phyloP scores from a whole-genome alignment of 1,140 invertebrate species.

The Drosophila mauritiana region DNA sequence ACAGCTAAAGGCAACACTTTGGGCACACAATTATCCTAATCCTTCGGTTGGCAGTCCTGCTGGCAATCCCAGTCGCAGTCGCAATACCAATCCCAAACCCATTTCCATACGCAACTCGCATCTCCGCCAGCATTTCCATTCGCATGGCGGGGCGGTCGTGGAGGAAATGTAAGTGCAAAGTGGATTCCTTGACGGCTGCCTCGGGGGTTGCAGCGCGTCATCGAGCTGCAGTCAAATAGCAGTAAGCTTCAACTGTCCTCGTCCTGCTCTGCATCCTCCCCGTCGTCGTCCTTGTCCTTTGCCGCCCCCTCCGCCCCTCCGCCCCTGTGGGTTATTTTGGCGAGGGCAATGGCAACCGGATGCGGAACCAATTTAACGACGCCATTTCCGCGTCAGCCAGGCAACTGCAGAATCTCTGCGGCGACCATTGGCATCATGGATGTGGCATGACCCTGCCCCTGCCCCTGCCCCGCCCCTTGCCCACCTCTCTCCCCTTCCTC shows the following conservation, averaged over 20 bases:
- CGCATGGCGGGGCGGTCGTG: neutral
- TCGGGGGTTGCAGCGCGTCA: conserved; percentile 36
- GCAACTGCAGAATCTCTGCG: conserved; percentile 57
- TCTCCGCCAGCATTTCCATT: neutral
- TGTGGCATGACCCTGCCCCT: conserved; percentile 22
- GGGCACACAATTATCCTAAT: conserved; percentile 32
- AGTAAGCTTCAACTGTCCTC: conserved; percentile 28
- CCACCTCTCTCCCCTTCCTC: conserved; percentile 3
- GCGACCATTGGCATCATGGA: conserved; percentile 43
- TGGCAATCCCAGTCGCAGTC: neutral
- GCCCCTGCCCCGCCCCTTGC: neutral
- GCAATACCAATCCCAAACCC: neutral
- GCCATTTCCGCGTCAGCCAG: conserved; percentile 49
- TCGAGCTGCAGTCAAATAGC: conserved; percentile 38
- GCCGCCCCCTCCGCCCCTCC: neutral
- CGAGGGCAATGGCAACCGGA: conserved; percentile 39
- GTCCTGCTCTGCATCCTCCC: conserved; percentile 6
- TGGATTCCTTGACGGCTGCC: conserved; percentile 27
- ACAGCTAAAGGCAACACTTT: neutral
- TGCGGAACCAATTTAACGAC: conserved; percentile 63
- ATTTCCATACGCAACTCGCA: neutral
- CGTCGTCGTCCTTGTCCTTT: neutral
- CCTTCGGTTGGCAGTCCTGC: neutral
- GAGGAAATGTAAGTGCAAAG: conserved; percentile 41
- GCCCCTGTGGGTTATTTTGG: conserved; percentile 17